Base-by-base conservation (phyloP, 2,888 invertebrate genomes). In the Ormyrus labotus region DNA sequence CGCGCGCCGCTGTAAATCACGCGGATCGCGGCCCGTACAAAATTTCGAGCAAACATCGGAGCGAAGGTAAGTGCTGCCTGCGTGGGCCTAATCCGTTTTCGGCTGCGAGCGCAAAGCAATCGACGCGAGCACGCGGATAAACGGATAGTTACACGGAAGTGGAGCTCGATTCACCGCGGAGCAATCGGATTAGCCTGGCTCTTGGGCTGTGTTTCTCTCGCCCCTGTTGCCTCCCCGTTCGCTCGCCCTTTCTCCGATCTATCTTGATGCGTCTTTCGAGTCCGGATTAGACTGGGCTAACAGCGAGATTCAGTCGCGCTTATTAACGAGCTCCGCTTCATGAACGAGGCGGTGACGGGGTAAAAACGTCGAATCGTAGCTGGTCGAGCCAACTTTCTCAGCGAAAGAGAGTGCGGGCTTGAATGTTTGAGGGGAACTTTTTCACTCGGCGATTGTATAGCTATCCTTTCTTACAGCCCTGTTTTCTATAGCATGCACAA, bases 141-240 rank as follows among this genome's bases (percentile, higher is more conserved):
- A 80, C 80, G 80, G 80, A 80, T 76, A 80, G 80, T 76, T 80
- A 80, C 80, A 80, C 80, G 80, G 80, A 75, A 80, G 74, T 80
- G 63, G 75, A 75, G 70, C 75, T 80, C 80, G 75, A 80, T 80
- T 80, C 75, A 75, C 70, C 80, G 75, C 80, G 74, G 57, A 80
- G 74, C 80, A 75, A 80, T 80, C 80, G 80, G 80, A 80, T 80
- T 80, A 80, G 76, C 65, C 34, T 3, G 34, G 34, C 34, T 34
- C 34, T 34, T 34, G 34, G 2, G 34, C 34, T 3, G 34, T 34
- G 34, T 34, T 34, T 34, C 34, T 34, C 34, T 34, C 34, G 34
- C 34, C 34, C 34, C 34, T 34, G 34, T 34, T 34, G 34, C 34
- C 34, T 34, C 34, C 34, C 34, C 3, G 34, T 4, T 34, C 34